These are phyloP conservation scores for Physocephala rufipes DNA, from an alignment of 2,888 invertebrate species.

Conservation along the genomic window DNA sequence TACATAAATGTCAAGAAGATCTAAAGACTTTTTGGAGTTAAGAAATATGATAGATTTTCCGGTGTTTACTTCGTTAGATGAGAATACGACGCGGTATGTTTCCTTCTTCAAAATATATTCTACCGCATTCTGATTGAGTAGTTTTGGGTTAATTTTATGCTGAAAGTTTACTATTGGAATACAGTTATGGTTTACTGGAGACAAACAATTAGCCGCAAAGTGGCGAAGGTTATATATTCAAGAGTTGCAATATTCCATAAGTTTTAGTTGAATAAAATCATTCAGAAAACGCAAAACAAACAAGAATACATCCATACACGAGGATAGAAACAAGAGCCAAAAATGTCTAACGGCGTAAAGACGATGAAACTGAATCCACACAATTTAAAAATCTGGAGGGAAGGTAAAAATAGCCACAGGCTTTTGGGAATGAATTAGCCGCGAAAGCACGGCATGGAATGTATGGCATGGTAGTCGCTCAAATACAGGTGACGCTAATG, in stretches of 20 bases:
- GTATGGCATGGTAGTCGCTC: background rate
- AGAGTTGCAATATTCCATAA: constrained; percentile 25
- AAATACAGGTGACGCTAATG: background rate
- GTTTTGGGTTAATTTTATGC: too few relatives aligned
- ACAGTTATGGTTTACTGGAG: constrained; percentile 18
- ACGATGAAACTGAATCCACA: background rate
- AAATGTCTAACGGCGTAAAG: background rate
- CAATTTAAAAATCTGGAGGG: background rate
- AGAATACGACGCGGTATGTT: too few relatives aligned
- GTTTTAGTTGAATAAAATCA: background rate
- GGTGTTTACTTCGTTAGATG: too few relatives aligned
- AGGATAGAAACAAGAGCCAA: background rate
- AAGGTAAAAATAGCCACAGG: background rate
- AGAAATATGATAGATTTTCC: too few relatives aligned
- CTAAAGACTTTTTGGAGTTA: too few relatives aligned
- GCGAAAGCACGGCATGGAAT: background rate
- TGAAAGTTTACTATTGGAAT: background rate
- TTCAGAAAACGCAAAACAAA: constrained; percentile 1
- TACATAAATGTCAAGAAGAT: too few relatives aligned
- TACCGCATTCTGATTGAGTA: too few relatives aligned
- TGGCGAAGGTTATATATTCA: constrained; percentile 1
- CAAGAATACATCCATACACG: background rate
- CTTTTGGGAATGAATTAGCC: background rate
- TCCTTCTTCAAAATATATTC: too few relatives aligned
- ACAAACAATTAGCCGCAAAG: constrained; percentile 9